phyloP scores from a whole-genome alignment of 2,113 vertebrate species.

The Salvator merianae region DNA sequence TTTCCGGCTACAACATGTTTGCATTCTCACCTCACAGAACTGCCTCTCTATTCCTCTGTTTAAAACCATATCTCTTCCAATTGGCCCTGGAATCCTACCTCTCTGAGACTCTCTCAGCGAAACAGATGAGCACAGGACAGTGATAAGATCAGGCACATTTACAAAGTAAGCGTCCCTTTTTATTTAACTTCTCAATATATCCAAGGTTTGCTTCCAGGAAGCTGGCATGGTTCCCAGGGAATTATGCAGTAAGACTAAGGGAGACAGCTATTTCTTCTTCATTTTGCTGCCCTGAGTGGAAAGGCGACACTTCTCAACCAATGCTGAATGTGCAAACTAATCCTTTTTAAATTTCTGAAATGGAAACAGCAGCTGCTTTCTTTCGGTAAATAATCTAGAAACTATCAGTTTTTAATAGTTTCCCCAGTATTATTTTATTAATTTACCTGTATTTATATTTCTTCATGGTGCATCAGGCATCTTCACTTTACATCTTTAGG shows the following conservation, averaged over 20 bases:
- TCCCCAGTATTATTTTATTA: too few species aligned
- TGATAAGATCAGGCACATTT: neutral
- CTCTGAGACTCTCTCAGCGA: neutral
- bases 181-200: neutral
- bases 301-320: neutral
- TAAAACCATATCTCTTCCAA: neutral
- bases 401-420: too few species aligned
- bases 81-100: neutral
- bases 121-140: neutral
- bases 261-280: neutral
- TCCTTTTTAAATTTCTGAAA: neutral
- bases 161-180: neutral
- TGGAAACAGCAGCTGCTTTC: neutral
- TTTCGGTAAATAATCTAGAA: neutral
- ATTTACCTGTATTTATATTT: too few species aligned
- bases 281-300: neutral
- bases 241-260: neutral
- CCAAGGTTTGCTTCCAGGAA: neutral
- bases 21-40: neutral
- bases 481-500: too few species aligned
- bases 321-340: neutral
- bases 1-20: neutral
- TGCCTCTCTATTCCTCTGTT: neutral
- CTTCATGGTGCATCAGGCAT: too few species aligned
- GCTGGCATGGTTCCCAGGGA: neutral